Conservation (phyloP, 2,113 vertebrate species). For the Emydocephalus ijimae region DNA sequence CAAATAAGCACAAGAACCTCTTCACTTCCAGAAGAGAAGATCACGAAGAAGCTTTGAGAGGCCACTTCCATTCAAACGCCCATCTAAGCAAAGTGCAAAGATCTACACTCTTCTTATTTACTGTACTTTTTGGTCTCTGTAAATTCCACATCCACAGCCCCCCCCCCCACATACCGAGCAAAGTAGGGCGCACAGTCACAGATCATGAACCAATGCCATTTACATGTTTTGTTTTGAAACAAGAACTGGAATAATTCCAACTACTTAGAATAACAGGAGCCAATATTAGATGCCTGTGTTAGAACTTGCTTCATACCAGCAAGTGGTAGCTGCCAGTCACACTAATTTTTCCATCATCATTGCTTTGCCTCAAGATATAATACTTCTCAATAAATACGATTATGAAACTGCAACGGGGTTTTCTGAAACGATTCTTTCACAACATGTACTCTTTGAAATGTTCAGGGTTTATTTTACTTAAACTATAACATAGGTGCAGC, state of each 20-base stretch:
- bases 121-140: background rate
- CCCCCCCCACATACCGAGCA: background rate
- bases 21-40: background rate
- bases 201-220: background rate
- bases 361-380: slow-evolving; percentile 34
- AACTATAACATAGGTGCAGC: background rate
- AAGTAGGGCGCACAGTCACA: too few relatives aligned
- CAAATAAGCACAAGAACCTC: background rate
- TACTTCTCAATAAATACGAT: slow-evolving; percentile 36
- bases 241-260: background rate
- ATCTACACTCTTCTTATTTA: background rate
- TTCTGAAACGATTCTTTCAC: slow-evolving; percentile 54
- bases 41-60: background rate
- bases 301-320: slow-evolving; percentile 19
- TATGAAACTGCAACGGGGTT: slow-evolving; percentile 48
- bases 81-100: background rate
- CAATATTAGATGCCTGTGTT: slow-evolving; percentile 17
- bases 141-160: background rate
- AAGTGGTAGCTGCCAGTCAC: slow-evolving; percentile 42
- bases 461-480: slow-evolving; percentile 41
- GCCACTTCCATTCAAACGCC: background rate
- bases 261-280: slow-evolving; percentile 1
- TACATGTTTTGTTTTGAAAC: background rate
- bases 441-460: slow-evolving; percentile 53
- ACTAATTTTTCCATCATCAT: slow-evolving; percentile 42